These are phyloP conservation scores for Hesperia comma DNA, from an alignment of 2,888 invertebrate species.

Conservation along the genomic window DNA sequence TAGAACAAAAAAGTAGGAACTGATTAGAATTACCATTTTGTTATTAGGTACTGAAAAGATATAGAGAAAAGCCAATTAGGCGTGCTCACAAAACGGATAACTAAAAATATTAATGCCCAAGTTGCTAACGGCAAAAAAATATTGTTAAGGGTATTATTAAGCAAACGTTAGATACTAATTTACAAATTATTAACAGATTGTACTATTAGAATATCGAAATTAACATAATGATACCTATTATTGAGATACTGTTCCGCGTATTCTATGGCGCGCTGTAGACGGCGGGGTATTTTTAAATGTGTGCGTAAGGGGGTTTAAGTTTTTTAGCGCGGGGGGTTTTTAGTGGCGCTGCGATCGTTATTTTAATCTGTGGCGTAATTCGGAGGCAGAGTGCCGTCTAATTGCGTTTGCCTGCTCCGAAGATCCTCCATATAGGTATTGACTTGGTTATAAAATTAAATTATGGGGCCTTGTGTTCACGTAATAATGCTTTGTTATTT, in stretches of 20 bases:
- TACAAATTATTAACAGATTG: too few species aligned
- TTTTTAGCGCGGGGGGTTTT: constrained; percentile 42
- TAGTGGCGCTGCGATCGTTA: constrained; percentile 46
- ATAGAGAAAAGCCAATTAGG: too few species aligned
- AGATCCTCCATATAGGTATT: constrained; percentile 17
- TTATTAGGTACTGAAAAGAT: too few species aligned
- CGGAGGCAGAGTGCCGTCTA: constrained; percentile 36
- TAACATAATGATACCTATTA: neutral
- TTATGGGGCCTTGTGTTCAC: neutral
- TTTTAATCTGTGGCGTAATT: constrained; percentile 38
- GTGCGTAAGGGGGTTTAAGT: constrained; percentile 52
- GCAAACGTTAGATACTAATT: too few species aligned
- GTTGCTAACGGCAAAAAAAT: too few species aligned
- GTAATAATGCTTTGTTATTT: neutral
- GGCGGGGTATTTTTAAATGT: constrained; percentile 67
- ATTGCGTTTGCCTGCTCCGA: constrained; percentile 36
- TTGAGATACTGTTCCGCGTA: neutral
- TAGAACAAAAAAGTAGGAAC: too few species aligned
- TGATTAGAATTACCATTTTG: too few species aligned
- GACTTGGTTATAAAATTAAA: constrained; percentile 21
- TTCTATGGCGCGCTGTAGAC: constrained; percentile 33
- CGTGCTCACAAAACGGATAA: too few species aligned
- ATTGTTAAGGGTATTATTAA: too few species aligned
- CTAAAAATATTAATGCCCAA: too few species aligned
- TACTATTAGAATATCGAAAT: too few species aligned